Evolutionary conservation across 2,113 vertebrate genomes (phyloP), one percentile per base, ranked within the genome.

Genomic region (Cinclus mexicanus): DNA sequence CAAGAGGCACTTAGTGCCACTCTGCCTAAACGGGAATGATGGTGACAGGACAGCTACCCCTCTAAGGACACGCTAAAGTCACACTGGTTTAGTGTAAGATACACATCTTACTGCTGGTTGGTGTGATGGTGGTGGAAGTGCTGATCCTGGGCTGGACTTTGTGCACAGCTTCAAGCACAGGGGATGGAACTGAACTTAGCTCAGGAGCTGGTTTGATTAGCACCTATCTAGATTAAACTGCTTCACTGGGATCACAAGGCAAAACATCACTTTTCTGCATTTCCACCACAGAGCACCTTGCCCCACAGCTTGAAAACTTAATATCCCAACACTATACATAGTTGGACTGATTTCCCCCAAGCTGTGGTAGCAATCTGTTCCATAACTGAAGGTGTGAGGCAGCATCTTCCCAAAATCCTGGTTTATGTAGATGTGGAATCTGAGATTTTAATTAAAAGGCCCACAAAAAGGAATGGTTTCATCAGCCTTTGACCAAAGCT

Each of bases 251-350:
- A 46, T 29, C 35, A 70, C 37, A 46, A 57, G 21, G 53, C 49
- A 64, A 52, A 94, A 56, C 25, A n/a, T 24, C 37, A 7, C 26
- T 29, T 50, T n/a, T 50, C 35, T 23, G 42, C 4, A 11, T n/a
- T 44, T 33, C 31, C n/a, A 52, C 42, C 8, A 11, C 52, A 70
- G 19, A 35, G 35, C 23, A 52, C 29, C 42, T 46, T n/a, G 61
- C 64, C 77, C 21, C 47, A 24, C 39, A 20, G 23, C 29, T 16
- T 65, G 71, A 22, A 60, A 88, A 68, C 49, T 1, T 67, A 64
- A 47, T 46, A 19, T 0, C 14, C 37, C 69, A 77, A 3, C 0
- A 2, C 21, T 23, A 5, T 2, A 12, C 0, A 0, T 15, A 53
- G 46, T 31, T 64, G 37, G 37, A 15, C 33, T 6, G 46, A 61